These are phyloP conservation scores for Peromyscus nudipes DNA, from an alignment of 2,797 vertebrate species.

Conservation along the genomic window DNA sequence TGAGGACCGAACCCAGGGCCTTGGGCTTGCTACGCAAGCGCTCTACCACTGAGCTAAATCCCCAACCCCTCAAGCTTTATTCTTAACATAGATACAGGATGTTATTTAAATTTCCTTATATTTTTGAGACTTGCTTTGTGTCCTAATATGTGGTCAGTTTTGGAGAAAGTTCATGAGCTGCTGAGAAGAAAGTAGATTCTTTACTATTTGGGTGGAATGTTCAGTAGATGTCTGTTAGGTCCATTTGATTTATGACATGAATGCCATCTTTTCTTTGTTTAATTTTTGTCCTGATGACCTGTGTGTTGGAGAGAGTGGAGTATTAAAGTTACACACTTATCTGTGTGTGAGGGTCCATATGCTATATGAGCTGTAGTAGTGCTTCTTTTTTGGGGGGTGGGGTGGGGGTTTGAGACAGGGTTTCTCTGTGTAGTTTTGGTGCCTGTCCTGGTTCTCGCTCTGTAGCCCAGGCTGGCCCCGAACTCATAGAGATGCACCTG, in stretches of 20 bases:
- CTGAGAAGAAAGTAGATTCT: background rate
- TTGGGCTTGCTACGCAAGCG: too few species aligned
- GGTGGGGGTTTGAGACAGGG: too few species aligned
- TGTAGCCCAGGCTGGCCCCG: too few species aligned
- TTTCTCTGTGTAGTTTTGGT: too few species aligned
- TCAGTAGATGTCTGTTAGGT: too few species aligned
- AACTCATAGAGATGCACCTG: too few species aligned
- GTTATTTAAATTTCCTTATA: background rate
- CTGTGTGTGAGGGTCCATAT: background rate
- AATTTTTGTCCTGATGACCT: background rate
- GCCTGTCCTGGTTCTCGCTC: too few species aligned
- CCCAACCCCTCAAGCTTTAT: background rate
- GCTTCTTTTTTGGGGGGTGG: background rate
- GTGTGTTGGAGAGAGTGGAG: background rate
- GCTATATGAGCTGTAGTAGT: background rate
- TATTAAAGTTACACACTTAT: background rate
- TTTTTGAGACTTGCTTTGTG: background rate
- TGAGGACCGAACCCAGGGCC: too few species aligned
- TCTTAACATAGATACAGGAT: background rate
- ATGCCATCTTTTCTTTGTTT: background rate
- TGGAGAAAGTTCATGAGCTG: background rate
- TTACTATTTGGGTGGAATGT: background rate
- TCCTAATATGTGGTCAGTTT: background rate
- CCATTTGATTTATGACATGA: background rate
- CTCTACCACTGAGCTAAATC: too few species aligned